phyloP scores from a whole-genome alignment of 2,888 invertebrate genomes.

The Slavum lentiscoides region DNA sequence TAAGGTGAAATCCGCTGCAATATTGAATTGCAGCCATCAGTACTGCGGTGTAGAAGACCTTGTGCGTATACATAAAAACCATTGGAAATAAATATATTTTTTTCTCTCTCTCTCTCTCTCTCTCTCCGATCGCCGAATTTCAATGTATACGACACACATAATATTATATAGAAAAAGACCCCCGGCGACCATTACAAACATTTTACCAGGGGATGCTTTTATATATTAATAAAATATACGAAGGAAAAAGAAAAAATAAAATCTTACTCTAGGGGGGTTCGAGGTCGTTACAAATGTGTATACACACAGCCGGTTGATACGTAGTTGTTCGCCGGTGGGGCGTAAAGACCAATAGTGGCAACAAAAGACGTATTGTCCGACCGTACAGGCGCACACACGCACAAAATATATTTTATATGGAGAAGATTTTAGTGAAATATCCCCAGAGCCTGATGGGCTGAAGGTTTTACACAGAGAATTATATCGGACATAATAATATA shows the following conservation, averaged over 20 bases:
- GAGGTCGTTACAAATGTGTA: conserved; percentile 37
- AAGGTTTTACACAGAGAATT: background rate
- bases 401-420: background rate
- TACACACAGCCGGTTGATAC: background rate
- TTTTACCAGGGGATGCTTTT: conserved; percentile 25
- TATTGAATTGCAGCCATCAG: conserved; percentile 7
- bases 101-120: background rate
- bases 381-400: background rate
- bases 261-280: conserved; percentile 29
- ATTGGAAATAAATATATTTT: conserved; percentile 4
- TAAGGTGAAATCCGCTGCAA: background rate
- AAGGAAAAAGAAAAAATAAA: background rate
- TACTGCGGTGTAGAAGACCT: background rate
- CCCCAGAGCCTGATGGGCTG: background rate
- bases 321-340: conserved; percentile 9
- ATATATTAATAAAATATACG: background rate
- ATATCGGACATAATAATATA: background rate
- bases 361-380: conserved; percentile 44
- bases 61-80: background rate
- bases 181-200: conserved; percentile 27
- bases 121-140: conserved; percentile 16
- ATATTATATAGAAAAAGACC: background rate
- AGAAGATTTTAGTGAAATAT: conserved; percentile 7
- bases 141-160: background rate
- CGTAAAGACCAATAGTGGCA: conserved; percentile 27